Base-by-base conservation (phyloP, 2,113 vertebrate species). In the Merops nubicus region DNA sequence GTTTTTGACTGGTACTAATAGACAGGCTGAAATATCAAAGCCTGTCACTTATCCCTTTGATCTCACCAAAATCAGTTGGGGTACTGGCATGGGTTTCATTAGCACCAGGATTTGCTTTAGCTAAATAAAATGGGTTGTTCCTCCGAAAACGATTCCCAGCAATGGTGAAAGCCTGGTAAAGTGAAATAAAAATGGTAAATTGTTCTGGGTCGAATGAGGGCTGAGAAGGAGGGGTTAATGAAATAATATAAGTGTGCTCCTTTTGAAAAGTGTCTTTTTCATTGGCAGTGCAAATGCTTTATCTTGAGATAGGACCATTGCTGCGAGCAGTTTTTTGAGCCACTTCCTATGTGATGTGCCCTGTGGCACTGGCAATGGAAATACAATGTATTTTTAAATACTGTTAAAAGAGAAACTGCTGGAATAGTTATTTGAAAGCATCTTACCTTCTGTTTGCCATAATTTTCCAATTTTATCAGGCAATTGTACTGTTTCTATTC, bases 141-240 rank as follows among this genome's bases (percentile, higher is more conserved):
- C 4, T 14, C 20, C 12, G 12, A 8, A 63, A 78, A 47, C 12
- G 17, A 8, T 5, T 53, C 5, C 11, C 54, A 25, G 11, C 16
- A 68, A 18, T 50, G 11, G n/a, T 56, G 54, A 34, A 67, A 93
- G 47, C 8, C 17, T 34, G 25, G 19, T 60, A 2, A 85, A 34
- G 2, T 19, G 17, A 81, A 69, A 15, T n/a, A 31, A 82, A 56
- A 67, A 28, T 5, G 23, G 0, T 42, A 36, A 47, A 7, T 34
- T 33, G 4, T 40, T 79, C 36, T 88, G 40, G 9, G 8, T 72
- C 15, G 14, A 51, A 38, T 50, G 33, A 40, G 5, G 11, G 3
- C 4, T 40, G 9, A 4, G 19, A 48, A 21, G 12, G 21, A 29
- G 6, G 5, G 4, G 25, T 33, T 26, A 45, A 22, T 1, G 1